Percentiles rank a stretch among this genome's conserved stretches.
Evolutionary conservation across 2,797 vertebrate species (phyloP).

Genomic region (Microctenopoma steveboyesi): DNA sequence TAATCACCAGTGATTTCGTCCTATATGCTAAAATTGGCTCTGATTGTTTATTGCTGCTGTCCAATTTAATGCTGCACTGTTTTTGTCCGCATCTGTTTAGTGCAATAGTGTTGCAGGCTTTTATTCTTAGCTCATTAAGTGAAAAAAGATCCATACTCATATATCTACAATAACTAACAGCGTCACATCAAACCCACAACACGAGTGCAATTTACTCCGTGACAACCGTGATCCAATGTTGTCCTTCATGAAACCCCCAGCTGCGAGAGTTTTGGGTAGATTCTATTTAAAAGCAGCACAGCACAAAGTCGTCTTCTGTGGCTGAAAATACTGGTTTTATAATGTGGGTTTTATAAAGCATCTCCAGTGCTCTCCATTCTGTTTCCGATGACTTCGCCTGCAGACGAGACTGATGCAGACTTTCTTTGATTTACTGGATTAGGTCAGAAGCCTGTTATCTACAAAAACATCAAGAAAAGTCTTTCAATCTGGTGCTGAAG

Average conservation of each 20-base stretch:
- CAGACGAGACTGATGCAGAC: not conserved
- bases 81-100: not conserved
- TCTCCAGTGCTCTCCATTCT: not conserved
- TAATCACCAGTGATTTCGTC: constrained; percentile 1
- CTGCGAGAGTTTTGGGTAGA: constrained; percentile 14
- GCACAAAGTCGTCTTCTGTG: constrained; percentile 13
- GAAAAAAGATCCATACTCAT: not conserved
- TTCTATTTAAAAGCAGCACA: constrained; percentile 35
- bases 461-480: constrained; percentile 8
- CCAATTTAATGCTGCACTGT: not conserved
- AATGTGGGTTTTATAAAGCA: not conserved
- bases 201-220: not conserved
- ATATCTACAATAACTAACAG: not conserved
- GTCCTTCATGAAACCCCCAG: not conserved
- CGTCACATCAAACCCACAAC: not conserved
- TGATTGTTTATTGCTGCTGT: constrained; percentile 1
- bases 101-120: not conserved
- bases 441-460: constrained; percentile 9
- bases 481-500: constrained; percentile 22
- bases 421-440: constrained; percentile 25
- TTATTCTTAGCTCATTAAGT: not conserved
- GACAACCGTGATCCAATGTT: not conserved
- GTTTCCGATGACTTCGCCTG: not conserved
- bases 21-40: not conserved
- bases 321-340: constrained; percentile 17